Evolutionary conservation across 92 coral and sea anemone genomes (phyloP).

Genomic region (Muricea muricata): DNA sequence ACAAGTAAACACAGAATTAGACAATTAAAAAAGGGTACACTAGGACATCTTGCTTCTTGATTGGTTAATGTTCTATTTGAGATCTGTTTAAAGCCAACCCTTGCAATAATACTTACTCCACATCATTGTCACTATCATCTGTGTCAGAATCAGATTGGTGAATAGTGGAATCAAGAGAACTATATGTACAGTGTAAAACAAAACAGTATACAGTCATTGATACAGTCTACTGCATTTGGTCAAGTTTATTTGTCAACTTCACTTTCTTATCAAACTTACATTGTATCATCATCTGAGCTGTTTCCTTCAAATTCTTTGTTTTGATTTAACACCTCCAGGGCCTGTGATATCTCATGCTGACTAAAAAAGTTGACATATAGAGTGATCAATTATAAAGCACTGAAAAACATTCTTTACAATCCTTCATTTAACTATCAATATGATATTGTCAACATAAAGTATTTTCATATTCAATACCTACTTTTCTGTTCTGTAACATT

Average conservation of each 20-base stretch:
- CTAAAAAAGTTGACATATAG: neutral
- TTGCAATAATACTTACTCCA: neutral
- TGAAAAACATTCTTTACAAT: too few relatives aligned
- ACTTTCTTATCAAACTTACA: neutral
- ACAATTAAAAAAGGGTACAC: too few relatives aligned
- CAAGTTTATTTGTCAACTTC: neutral
- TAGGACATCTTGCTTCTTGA: too few relatives aligned
- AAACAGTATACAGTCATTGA: neutral
- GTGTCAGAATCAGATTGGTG: neutral
- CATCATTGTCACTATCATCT: neutral
- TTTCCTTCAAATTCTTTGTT: neutral
- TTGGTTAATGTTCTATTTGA: too few relatives aligned
- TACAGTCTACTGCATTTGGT: neutral
- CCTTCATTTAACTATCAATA: neutral
- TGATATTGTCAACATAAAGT: neutral
- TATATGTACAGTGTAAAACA: too few relatives aligned
- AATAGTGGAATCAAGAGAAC: neutral
- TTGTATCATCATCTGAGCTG: neutral
- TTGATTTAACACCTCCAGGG: neutral
- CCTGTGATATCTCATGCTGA: neutral
- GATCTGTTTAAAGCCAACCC: too few relatives aligned
- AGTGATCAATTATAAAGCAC: neutral
- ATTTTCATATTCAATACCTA: neutral
- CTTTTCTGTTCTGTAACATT: neutral
- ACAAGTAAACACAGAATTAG: too few relatives aligned